phyloP scores from a whole-genome alignment of 2,113 vertebrate species.

The Indri indri region DNA sequence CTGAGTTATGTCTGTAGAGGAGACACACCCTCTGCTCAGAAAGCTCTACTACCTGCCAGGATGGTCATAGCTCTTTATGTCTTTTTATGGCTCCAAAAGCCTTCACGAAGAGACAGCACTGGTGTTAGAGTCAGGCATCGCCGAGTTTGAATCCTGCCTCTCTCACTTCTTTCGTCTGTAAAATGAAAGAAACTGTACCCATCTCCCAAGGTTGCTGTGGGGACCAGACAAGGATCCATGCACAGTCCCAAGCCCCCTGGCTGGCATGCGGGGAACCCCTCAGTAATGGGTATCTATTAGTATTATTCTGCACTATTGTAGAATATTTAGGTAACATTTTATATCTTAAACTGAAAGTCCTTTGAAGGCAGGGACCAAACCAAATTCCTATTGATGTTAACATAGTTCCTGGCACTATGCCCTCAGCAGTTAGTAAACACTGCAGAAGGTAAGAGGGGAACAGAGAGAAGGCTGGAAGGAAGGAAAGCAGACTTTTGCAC shows the following conservation, averaged over 20 bases:
- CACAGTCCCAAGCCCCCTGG: too few species aligned
- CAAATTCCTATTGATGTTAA: background rate
- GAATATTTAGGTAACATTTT: background rate
- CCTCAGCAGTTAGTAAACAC: background rate
- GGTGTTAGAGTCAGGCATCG: background rate
- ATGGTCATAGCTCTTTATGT: background rate
- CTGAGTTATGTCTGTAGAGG: background rate
- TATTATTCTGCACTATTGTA: background rate
- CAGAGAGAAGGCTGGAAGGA: background rate
- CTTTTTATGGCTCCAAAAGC: background rate
- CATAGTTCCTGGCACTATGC: background rate
- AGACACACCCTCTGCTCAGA: background rate
- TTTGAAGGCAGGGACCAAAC: background rate
- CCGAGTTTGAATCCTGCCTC: conserved; percentile 16
- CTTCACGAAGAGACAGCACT: background rate
- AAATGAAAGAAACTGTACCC: background rate
- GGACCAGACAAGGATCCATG: background rate
- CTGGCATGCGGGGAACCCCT: accelerated
- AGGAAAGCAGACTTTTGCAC: background rate
- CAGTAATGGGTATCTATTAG: background rate
- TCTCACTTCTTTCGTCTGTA: background rate
- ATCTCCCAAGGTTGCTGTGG: background rate
- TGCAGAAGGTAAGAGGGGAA: background rate
- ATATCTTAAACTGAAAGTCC: background rate
- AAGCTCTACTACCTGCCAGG: background rate